Evolutionary conservation across 2,797 vertebrate species (phyloP).

Genomic region (Melanitta fusca): DNA sequence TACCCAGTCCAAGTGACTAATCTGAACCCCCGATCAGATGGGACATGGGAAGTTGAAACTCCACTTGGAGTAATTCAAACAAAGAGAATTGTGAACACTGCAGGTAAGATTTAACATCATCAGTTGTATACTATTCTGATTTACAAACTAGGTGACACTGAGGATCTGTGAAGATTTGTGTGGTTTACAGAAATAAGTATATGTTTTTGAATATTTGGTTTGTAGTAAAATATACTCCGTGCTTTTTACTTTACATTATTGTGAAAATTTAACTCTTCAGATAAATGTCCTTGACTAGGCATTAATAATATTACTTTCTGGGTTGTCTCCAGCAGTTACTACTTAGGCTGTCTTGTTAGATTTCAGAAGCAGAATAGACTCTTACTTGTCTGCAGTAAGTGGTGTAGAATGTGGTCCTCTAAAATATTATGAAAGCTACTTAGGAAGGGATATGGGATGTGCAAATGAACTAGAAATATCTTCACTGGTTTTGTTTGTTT

Average conservation of each 20-base stretch:
- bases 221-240: neutral
- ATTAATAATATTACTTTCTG: neutral
- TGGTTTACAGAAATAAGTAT: neutral
- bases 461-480: neutral
- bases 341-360: neutral
- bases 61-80: conserved; percentile 88
- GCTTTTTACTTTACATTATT: neutral
- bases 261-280: neutral
- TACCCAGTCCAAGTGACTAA: conserved; percentile 87
- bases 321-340: neutral
- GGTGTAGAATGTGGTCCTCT: neutral
- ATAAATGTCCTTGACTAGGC: neutral
- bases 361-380: neutral
- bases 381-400: neutral
- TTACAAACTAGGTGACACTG: neutral
- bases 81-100: conserved; percentile 91
- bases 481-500: neutral
- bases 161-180: neutral
- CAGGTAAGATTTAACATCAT: conserved; percentile 82
- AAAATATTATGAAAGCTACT: neutral
- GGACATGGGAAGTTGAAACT: conserved; percentile 93
- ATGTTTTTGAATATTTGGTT: neutral
- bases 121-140: neutral
- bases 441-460: neutral
- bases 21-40: conserved; percentile 84